These are phyloP conservation scores for Pristionchus mayeri DNA, from an alignment of 2,888 invertebrate species.

Conservation along the genomic window DNA sequence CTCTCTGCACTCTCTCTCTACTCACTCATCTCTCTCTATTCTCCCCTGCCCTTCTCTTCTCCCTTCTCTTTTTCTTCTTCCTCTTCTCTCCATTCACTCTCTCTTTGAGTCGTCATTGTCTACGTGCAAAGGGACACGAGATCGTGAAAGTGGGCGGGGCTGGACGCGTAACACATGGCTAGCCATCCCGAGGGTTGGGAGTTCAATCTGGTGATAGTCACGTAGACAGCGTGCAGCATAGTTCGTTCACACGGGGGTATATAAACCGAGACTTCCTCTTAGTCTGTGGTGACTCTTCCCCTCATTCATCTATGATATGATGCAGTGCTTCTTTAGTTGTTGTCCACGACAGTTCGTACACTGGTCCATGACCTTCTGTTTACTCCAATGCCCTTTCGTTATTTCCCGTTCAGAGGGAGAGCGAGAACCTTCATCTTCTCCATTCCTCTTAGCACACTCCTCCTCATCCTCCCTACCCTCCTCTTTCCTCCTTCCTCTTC, in stretches of 20 bases:
- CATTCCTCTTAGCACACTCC: background rate
- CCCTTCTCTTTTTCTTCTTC: background rate
- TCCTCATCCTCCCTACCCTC: background rate
- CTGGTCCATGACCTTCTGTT: background rate
- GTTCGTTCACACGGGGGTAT: background rate
- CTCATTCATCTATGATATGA: background rate
- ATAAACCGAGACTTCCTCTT: background rate
- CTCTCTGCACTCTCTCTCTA: slow-evolving; percentile 51
- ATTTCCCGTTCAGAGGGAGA: background rate
- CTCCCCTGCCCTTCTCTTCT: background rate
- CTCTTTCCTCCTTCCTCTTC: background rate
- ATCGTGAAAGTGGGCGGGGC: background rate
- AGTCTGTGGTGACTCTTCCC: background rate
- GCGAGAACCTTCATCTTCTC: background rate
- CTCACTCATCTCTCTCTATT: background rate
- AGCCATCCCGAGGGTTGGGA: background rate
- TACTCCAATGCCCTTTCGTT: background rate
- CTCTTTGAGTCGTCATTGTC: background rate
- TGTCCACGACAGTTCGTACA: background rate
- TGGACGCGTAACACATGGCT: background rate
- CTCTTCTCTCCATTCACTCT: background rate
- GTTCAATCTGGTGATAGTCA: background rate
- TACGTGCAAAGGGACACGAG: background rate
- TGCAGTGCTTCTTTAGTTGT: background rate
- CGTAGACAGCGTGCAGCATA: background rate